Evolutionary conservation across 2,113 vertebrate genomes (phyloP), one percentile per base, ranked within the genome.

Genomic region (Ceuthmochares aereus): DNA sequence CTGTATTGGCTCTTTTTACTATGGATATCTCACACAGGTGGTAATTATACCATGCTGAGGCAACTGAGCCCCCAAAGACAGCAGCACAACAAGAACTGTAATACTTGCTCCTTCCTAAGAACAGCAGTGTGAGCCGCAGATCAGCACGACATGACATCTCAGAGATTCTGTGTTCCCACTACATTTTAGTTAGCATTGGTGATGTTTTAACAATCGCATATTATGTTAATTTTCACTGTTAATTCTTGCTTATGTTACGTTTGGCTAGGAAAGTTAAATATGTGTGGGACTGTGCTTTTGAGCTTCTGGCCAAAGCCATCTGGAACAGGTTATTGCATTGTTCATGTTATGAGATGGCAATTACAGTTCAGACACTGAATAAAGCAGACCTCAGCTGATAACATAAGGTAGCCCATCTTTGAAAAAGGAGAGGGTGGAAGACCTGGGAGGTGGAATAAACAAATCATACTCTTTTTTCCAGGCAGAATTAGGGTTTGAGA

Each of bases 281-380:
- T 62, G 22, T 43, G 32, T 47, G 20, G 62, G 27, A 26, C 58
- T 82, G 12, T 52, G 67, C 70, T 64, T 82, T 29, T 73, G 55
- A 85, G 72, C 72, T 85, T 69, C 84, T 94, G 67, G 27, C 36
- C 3, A 6, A 40, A 91, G 66, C 62, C 92, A 87, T 96, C 94
- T 97, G 95, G 94, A 96, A 90, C 58, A 82, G 59, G 82, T 97
- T 97, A 94, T 79, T 78, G 55, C 30, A 29, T 75, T 14, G 5
- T 36, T 80, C 40, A 2, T 87, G 75, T 92, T 88, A 55, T 47
- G 49, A 85, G 86, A 73, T 45, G 16, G 63, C 51, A 69, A 20
- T 66, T 83, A 64, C 49, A 90, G 12, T 66, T 80, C 67, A 82
- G 47, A 69, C 36, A 51, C 36, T 37, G 72, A 83, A 52, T 14